Base-by-base conservation (phyloP, 2,888 invertebrate genomes). In the Brenthis daphne region DNA sequence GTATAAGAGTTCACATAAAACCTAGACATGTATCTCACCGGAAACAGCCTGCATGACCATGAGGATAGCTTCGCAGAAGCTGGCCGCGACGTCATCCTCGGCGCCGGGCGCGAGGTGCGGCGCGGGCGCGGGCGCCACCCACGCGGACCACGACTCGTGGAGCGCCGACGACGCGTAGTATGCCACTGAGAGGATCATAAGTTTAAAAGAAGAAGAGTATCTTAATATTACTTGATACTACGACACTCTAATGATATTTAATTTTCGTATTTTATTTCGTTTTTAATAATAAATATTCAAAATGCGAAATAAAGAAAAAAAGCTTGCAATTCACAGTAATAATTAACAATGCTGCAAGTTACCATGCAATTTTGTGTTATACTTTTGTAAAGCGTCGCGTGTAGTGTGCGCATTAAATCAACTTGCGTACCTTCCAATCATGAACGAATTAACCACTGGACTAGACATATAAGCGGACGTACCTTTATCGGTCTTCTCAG, bases 121-220 rank as follows among this genome's bases (percentile, higher is more conserved):
- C 47, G 75, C 71, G 4, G 73, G 14, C 65, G 78, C 80, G 48
- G 89, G 85, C 4, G 63, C 56, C 3, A 88, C 54, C 90, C 91
- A 90, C 64, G 90, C 80, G 2, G 81, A 70, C 89, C 89, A 90
- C 67, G 87, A 70, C 75, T 85, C 85, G 0, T 73, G 77, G 0
- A 85, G 72, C 12, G 80, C 80, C 0, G 81, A 77, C 87, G 89
- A 90, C 51, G 83, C 79, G 79, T 79, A 82, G 69, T 76, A 73
- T 5, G 82, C 80, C 70, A 88, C 90, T 90, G 77, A 1, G 14
- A 6, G 6, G 13, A 54, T 53, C 3, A 24, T 1, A 14, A 13
- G 4, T 20, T 20, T 6, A 20, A 1, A 20, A 20, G 1, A 20
- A 20, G 20, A 20, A 20, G 20, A 20, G 20, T 20, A n/a, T 37